A percentile compares a stretch with the other conserved stretches of the same genome.
Conservation (phyloP, 2,113 vertebrate genomes). For the Loxodonta africana region DNA sequence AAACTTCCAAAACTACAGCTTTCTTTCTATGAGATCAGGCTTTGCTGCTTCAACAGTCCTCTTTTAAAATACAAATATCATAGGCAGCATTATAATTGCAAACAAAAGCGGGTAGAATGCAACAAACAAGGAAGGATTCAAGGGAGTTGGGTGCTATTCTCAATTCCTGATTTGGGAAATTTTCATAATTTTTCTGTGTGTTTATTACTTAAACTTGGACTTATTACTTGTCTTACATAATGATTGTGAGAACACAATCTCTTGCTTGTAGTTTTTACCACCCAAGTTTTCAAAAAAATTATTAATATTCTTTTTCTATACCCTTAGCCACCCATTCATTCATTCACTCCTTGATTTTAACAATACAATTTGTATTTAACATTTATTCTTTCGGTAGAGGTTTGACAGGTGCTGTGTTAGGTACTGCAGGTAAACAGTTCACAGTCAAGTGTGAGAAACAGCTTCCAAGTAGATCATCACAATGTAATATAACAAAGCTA, state of each 20-base stretch:
- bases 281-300: neutral
- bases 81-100: neutral
- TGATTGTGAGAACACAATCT: neutral
- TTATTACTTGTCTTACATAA: neutral
- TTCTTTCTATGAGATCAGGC: neutral
- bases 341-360: neutral
- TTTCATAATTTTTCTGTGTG: neutral
- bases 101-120: neutral
- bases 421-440: neutral
- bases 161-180: neutral
- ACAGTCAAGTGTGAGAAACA: neutral
- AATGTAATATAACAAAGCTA: neutral
- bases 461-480: neutral
- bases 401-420: neutral
- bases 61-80: slow-evolving; percentile 12
- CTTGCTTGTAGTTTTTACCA: neutral
- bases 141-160: neutral
- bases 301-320: neutral
- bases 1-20: neutral
- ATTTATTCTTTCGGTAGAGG: neutral
- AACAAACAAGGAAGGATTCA: neutral
- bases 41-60: neutral
- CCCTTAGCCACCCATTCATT: neutral
- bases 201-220: neutral
- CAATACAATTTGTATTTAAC: neutral